Evolutionary conservation across 1,140 invertebrate genomes (phyloP).

Genomic region (Papilio polytes): DNA sequence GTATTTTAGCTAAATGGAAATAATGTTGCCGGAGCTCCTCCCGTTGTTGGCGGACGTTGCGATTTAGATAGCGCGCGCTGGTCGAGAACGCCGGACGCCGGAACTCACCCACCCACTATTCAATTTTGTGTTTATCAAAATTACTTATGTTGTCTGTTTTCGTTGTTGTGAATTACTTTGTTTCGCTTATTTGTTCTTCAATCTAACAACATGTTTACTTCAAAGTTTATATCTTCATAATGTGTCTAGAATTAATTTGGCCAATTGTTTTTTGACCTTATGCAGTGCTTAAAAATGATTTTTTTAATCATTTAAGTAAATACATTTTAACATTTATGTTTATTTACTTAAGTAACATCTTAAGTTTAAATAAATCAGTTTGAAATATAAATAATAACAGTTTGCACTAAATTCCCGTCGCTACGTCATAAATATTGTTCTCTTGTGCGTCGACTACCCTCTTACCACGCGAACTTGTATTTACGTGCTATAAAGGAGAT

Average conservation of each 20-base stretch:
- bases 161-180: constrained; percentile 28
- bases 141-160: constrained; percentile 52
- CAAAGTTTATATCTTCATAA: neutral
- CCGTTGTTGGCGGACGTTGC: constrained; percentile 64
- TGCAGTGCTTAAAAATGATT: too few relatives aligned
- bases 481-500: constrained; percentile 38
- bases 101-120: constrained; percentile 61
- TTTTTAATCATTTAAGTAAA: too few relatives aligned
- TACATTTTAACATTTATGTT: too few relatives aligned
- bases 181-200: neutral
- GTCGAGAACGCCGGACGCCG: constrained; percentile 56
- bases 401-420: constrained; percentile 36
- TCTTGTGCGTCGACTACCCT: constrained; percentile 31
- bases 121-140: constrained; percentile 75
- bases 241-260: neutral
- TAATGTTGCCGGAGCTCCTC: constrained; percentile 63
- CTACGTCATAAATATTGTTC: constrained; percentile 39
- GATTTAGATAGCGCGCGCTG: constrained; percentile 72
- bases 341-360: neutral
- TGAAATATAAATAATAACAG: constrained; percentile 38
- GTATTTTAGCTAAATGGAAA: constrained; percentile 79
- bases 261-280: neutral
- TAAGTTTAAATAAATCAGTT: constrained; percentile 27
- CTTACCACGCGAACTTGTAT: constrained; percentile 38
- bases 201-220: neutral